Conservation (phyloP, 2,888 invertebrate species). For the Athalia rosae region DNA sequence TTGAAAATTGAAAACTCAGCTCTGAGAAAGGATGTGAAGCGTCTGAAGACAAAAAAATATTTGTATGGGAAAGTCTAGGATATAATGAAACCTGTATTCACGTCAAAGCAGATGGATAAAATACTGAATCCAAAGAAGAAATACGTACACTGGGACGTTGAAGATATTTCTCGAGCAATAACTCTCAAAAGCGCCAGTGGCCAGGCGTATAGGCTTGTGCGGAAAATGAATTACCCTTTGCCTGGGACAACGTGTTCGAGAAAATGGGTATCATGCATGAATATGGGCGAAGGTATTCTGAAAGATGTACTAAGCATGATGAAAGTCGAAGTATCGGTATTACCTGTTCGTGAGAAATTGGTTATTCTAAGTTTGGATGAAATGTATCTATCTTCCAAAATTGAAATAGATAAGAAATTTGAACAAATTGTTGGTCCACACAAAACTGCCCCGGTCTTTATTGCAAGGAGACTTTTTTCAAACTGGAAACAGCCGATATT, state of each 20-base stretch:
- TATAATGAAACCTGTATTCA: too few species aligned
- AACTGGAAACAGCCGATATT: conserved; percentile 58
- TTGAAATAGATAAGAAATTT: neutral
- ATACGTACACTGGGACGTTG: conserved; percentile 40
- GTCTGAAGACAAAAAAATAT: too few species aligned
- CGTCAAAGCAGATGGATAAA: too few species aligned
- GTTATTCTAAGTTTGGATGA: conserved; percentile 54
- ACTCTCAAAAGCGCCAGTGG: conserved; percentile 24
- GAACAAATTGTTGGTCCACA: conserved; percentile 55
- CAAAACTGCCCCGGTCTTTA: conserved; percentile 53
- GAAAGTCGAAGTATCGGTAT: conserved; percentile 47
- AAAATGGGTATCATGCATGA: conserved; percentile 28
- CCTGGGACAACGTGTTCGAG: conserved; percentile 38
- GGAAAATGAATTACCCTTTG: conserved; percentile 29
- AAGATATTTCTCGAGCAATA: conserved; percentile 43
- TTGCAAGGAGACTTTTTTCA: conserved; percentile 52
- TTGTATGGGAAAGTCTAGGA: too few species aligned
- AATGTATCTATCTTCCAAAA: conserved; percentile 39
- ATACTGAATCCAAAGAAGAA: too few species aligned
- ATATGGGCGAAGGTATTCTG: conserved; percentile 49
- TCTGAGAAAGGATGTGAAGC: too few species aligned
- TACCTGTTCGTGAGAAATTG: conserved; percentile 45
- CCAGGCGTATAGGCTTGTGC: conserved; percentile 38
- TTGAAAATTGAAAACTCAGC: too few species aligned
- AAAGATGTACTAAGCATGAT: conserved; percentile 50